These are phyloP conservation scores for Chrysaora quinquecirrha DNA, from an alignment of 30 jellyfish, hydroid and myxozoan species.

Conservation along the genomic window DNA sequence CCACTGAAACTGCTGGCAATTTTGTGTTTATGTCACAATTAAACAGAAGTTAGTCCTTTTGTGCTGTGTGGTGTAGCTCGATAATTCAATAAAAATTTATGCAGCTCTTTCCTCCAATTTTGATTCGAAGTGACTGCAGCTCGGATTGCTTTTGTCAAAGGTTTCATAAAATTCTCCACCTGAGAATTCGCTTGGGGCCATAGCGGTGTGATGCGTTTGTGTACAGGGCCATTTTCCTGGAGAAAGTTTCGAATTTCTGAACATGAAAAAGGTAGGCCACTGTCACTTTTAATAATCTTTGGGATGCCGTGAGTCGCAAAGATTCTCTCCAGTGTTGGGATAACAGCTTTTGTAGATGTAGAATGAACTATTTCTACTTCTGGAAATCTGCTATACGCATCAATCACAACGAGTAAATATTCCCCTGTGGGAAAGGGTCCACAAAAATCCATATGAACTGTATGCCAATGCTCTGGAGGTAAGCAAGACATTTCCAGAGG, in stretches of 20 bases:
- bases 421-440: conserved; percentile 69
- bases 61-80: conserved; percentile 67
- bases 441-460: conserved; percentile 59
- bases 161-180: conserved; percentile 53
- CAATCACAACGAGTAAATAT: conserved; percentile 54
- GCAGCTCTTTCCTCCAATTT: conserved; percentile 40
- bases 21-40: conserved; percentile 48
- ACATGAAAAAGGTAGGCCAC: conserved; percentile 63
- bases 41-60: conserved; percentile 34
- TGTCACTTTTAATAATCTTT: conserved; percentile 19
- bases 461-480: conserved; percentile 52
- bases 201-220: conserved; percentile 20
- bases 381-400: conserved; percentile 54
- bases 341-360: conserved; percentile 58
- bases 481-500: conserved; percentile 57
- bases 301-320: conserved; percentile 78
- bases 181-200: conserved; percentile 30
- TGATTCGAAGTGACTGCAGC: neutral
- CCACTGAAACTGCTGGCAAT: conserved; percentile 33
- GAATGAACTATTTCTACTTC: conserved; percentile 63
- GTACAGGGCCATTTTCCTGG: neutral
- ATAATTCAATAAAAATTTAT: conserved; percentile 27
- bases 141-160: conserved; percentile 33
- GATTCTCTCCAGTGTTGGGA: conserved; percentile 37
- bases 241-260: neutral